Evolutionary conservation across 2,113 vertebrate species (phyloP), one percentile per base, ranked within the genome.

Genomic region (Odontophorus gujanensis): DNA sequence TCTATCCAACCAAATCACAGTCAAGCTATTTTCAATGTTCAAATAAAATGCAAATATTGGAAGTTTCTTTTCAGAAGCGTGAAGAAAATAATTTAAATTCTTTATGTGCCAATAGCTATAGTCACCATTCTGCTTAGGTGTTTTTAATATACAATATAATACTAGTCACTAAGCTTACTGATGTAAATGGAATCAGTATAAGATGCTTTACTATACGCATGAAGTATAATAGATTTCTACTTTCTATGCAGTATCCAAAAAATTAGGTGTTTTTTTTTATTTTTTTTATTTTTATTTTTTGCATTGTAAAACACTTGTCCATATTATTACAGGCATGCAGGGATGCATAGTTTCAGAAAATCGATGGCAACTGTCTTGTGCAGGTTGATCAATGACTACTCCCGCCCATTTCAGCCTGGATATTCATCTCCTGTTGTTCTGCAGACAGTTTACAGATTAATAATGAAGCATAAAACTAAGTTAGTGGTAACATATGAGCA

Each of bases 381-480:
- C 69, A 71, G 45, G 86, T 94, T 94, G 92, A 96, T 94, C 89
- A 94, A 93, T 93, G 77, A 72, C 86, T 82, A 26, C 74, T n/a
- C 40, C 91, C 24, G 0, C 95, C 89, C 92, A 95, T 93, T 96
- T 91, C 95, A 94, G 91, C 77, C 58, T 85, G 86, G 86, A 85
- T 84, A 96, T 95, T 93, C 19, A 0, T 95, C 95, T 96, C 86
- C 81, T 92, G 86, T 96, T 96, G 94, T 96, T 94, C 74, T 87
- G 77, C 62, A 93, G 91, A 82, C 91, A 93, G 81, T 87, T 96
- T 93, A 95, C 86, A 93, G 91, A 95, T 96, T 95, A 96, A 96
- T 96, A 95, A 95, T 91, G 96, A 94, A 96, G 92, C 92, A 94
- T 94, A 93, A 95, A 95, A 92, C 77, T 84, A 87, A 96, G 92